A percentile compares a stretch with the other conserved stretches of the same genome.
These are phyloP conservation scores for Bombus polaris DNA, from an alignment of 1,140 invertebrate species.

Conservation along the genomic window DNA sequence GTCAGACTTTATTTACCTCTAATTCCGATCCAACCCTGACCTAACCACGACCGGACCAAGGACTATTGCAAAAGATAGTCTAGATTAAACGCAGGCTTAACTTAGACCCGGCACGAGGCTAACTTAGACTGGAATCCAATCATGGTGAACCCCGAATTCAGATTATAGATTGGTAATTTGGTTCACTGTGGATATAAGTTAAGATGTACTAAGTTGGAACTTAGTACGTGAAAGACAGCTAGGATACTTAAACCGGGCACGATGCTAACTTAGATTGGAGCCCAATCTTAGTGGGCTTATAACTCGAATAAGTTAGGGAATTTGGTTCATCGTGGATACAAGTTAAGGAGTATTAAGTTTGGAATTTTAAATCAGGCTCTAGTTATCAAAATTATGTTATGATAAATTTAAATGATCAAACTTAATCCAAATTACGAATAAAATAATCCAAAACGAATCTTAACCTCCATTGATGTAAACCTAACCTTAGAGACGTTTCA, in stretches of 20 bases:
- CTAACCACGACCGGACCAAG: slow-evolving; percentile 36
- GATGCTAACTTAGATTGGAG: neutral
- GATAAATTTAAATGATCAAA: no score
- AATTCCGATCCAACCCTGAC: slow-evolving; percentile 34
- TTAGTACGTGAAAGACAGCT: neutral
- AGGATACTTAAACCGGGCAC: neutral
- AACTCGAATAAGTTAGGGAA: no score
- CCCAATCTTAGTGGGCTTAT: neutral
- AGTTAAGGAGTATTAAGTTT: no score
- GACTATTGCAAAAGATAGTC: slow-evolving; percentile 26
- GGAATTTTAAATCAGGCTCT: no score
- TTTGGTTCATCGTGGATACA: no score
- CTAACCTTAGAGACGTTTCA: neutral
- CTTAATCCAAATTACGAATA: no score
- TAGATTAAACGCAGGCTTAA: neutral
- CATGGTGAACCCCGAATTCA: neutral
- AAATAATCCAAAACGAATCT: no score
- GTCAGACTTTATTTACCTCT: slow-evolving; percentile 36
- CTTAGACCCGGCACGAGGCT: neutral
- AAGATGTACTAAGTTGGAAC: neutral
- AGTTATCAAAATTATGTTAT: no score
- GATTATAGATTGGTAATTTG: neutral
- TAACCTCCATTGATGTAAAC: neutral
- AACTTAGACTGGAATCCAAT: slow-evolving; percentile 3
- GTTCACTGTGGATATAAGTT: neutral